A percentile compares a stretch with the other conserved stretches of the same genome.
phyloP scores from a whole-genome alignment of 2,797 vertebrate species.

The Schizothorax lantsangensis region DNA sequence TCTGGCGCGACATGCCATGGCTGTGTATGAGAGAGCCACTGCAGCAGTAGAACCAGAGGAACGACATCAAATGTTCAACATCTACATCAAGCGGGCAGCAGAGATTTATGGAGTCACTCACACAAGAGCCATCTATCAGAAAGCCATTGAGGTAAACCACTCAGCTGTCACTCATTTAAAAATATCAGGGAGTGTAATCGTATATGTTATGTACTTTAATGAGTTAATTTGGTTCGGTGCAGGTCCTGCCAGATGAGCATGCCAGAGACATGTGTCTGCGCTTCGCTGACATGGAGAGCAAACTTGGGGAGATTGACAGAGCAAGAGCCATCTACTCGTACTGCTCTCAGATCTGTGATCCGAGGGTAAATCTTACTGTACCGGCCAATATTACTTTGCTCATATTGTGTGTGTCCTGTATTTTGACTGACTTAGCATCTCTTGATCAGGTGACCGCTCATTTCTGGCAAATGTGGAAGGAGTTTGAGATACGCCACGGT shows the following conservation, averaged over 20 bases:
- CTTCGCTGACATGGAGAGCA: slow-evolving; percentile 96
- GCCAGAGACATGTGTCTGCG: slow-evolving; percentile 92
- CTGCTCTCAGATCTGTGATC: slow-evolving; percentile 96
- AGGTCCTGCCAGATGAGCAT: slow-evolving; percentile 92
- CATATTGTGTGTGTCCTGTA: not conserved
- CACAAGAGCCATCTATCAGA: slow-evolving; percentile 92
- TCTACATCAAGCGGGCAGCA: slow-evolving; percentile 93
- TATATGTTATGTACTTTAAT: not conserved
- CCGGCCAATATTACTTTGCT: not conserved
- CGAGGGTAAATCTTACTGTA: slow-evolving; percentile 78
- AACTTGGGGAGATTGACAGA: slow-evolving; percentile 93
- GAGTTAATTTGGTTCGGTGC: not conserved
- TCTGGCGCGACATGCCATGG: slow-evolving; percentile 93
- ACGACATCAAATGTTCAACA: slow-evolving; percentile 93
- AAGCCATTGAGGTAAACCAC: slow-evolving; percentile 87
- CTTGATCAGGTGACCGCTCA: slow-evolving; percentile 81
- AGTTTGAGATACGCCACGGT: slow-evolving; percentile 95
- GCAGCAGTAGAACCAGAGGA: slow-evolving; percentile 86
- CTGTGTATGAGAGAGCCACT: slow-evolving; percentile 92
- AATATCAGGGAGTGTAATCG: not conserved
- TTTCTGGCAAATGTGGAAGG: slow-evolving; percentile 97
- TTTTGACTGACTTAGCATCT: not conserved
- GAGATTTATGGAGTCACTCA: slow-evolving; percentile 96
- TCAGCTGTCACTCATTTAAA: not conserved
- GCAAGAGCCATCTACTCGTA: slow-evolving; percentile 92